Evolutionary conservation across 2,797 vertebrate genomes (phyloP), one percentile per base, ranked within the genome.

Genomic region (Natrix natrix): DNA sequence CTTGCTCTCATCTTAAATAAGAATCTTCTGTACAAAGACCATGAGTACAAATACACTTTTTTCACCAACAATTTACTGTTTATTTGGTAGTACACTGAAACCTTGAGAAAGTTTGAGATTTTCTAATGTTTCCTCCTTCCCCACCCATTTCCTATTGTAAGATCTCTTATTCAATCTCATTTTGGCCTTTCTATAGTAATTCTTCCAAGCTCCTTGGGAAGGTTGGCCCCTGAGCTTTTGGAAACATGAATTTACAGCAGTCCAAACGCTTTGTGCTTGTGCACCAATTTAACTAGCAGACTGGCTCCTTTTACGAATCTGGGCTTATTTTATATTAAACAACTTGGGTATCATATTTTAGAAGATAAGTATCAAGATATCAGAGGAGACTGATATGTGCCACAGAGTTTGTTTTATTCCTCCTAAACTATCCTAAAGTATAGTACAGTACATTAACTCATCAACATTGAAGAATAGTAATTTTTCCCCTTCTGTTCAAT

Each of bases 201-300:
- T 61, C 37, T 28, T 55, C 86, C 88, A 54, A 69, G 28, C 55
- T 54, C 26, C 63, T 78, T 60, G 16, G n/a, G 61, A 78, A 91
- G 20, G 55, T 48, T 7, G 5, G 28, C 26, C 32, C 88, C 3
- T 7, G 4, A 83, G 69, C 66, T 57, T 93, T 78, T 60, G 14
- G 61, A 91, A 91, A 78, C 63, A 78, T 69, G 61, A 87, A 93
- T 93, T 91, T 88, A 93, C 32, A 78, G 90, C 63, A 54, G 63
- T 10, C 90, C 43, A 83, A 22, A 16, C 78, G 43, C 86, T 88
- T 88, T 93, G 90, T 91, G 28, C 37, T 61, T 78, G 63, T 87
- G 90, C 55, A 55, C 28, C 57, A 26, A 91, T 55, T 93, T 93
- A 91, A 88, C 13, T 32, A 74, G 66, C 13, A 55, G 52, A 88